Percentiles rank a stretch among this genome's conserved stretches.
Conservation (phyloP, 1,140 invertebrate species). For the Hypothenemus hampei region DNA sequence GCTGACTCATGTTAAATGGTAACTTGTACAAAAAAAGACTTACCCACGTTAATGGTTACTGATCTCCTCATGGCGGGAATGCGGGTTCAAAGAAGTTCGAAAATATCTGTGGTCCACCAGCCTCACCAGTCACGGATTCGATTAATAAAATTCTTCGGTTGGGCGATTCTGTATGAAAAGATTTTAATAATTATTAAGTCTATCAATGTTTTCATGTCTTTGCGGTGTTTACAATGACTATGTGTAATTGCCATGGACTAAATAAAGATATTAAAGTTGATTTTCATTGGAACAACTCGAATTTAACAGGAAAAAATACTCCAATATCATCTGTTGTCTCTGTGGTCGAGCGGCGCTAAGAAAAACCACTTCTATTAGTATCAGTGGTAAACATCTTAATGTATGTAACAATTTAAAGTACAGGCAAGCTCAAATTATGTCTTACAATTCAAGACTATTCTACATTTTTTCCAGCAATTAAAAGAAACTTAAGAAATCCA, state of each 20-base stretch:
- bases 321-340: no score
- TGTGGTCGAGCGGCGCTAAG: no score
- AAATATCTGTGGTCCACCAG: slow-evolving; percentile 24
- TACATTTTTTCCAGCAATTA: no score
- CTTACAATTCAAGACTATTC: no score
- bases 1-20: no score
- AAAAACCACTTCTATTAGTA: no score
- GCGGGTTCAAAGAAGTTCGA: slow-evolving; percentile 24
- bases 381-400: no score
- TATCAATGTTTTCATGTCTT: not conserved
- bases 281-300: no score
- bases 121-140: slow-evolving; percentile 24
- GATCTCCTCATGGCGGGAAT: slow-evolving; percentile 6
- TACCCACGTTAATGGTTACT: slow-evolving; percentile 7
- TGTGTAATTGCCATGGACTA: not conserved
- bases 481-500: not conserved
- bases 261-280: not conserved
- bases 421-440: no score
- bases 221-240: not conserved
- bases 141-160: slow-evolving; percentile 25
- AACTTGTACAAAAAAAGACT: not conserved
- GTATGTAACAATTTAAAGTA: no score
- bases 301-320: no score
- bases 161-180: slow-evolving; percentile 16
- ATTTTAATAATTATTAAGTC: not conserved